Base-by-base conservation (phyloP, 2,888 invertebrate species). In the Pandemis cinnamomeana region DNA sequence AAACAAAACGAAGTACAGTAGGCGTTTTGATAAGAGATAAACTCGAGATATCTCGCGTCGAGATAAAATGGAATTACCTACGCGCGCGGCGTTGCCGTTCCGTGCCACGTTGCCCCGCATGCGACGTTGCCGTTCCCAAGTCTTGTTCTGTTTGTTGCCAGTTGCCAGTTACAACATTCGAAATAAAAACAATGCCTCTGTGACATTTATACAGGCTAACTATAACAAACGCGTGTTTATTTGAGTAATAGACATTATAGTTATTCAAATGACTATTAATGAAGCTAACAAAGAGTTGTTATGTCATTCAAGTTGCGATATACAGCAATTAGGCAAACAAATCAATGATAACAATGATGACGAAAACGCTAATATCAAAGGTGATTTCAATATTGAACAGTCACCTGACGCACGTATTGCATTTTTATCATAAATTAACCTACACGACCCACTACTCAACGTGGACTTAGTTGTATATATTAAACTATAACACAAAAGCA, bases 51-150 rank as follows among this genome's bases (percentile, higher is more conserved):
- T 87, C 83, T 82, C 79, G 77, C 76, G 75, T 81, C 80, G 77
- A 76, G 75, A 80, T 82, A 84, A 86, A 90, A 91, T 91, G 89
- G 91, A 91, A 91, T 91, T 90, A 58, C 58, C 27, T 58, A 91
- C 91, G 90, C 87, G 90, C 87, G 85, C 87, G 84, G 78, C 82
- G 91, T 88, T 91, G 92, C 90, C 91, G 83, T 81, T 83, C 85
- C 78, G 81, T 69, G 72, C 76, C 8, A 77, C 78, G 66, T 46
- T n/a, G 66, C 46, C 36, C 48, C 66, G 46, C 41, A 41, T n/a
- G 67, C 67, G 53, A 41, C 53, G 67, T 53, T 53, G 67, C 67
- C 67, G 48, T 51, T 51, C 46, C 20, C 48, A 41, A 51, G 67
- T 53, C 15, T 41, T 67, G 67, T 67, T 67, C 27, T 51, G 67